Conservation (phyloP, 2,113 vertebrate species). For the Callithrix jacchus region DNA sequence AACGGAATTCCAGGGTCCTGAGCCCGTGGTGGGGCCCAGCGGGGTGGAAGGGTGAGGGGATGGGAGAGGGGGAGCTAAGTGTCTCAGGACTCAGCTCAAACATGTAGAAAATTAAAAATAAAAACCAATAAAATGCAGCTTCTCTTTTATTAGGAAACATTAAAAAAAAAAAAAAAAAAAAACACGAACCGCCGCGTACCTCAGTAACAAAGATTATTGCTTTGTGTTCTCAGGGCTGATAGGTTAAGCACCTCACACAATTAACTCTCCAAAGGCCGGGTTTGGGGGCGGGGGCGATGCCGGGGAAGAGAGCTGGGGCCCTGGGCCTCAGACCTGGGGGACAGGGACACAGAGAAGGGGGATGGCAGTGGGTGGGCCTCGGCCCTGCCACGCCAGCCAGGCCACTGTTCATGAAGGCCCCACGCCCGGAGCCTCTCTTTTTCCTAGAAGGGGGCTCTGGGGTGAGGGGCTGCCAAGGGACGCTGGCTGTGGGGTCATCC, state of each 20-base stretch:
- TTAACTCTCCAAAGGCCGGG: constrained; percentile 84
- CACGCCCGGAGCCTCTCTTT: constrained; percentile 74
- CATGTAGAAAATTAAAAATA: constrained; percentile 88
- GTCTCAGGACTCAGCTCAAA: constrained; percentile 80
- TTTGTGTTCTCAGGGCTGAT: constrained; percentile 89
- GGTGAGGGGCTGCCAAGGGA: constrained; percentile 43
- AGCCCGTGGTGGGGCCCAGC: constrained; percentile 73
- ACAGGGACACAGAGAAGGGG: constrained; percentile 66
- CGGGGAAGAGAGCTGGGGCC: constrained; percentile 18
- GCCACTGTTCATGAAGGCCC: constrained; percentile 79
- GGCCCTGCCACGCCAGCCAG: constrained; percentile 73
- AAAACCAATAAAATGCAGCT: constrained; percentile 87
- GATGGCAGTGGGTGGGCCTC: constrained; percentile 70
- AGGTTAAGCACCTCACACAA: constrained; percentile 83
- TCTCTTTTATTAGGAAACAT: constrained; percentile 87
- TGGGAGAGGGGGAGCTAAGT: constrained; percentile 76
- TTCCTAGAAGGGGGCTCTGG: constrained; percentile 49
- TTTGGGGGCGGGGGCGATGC: not conserved
- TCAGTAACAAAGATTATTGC: constrained; percentile 92
- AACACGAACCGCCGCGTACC: constrained; percentile 84
- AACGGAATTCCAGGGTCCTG: constrained; percentile 81
- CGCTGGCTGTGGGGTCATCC: constrained; percentile 62
- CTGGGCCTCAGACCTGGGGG: constrained; percentile 62
- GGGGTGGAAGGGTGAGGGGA: constrained; percentile 67
- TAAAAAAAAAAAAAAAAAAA: constrained; percentile 80